Percentiles rank a stretch among this genome's conserved stretches.
Conservation (phyloP, 2,888 invertebrate species). For the Tetragonisca angustula region DNA sequence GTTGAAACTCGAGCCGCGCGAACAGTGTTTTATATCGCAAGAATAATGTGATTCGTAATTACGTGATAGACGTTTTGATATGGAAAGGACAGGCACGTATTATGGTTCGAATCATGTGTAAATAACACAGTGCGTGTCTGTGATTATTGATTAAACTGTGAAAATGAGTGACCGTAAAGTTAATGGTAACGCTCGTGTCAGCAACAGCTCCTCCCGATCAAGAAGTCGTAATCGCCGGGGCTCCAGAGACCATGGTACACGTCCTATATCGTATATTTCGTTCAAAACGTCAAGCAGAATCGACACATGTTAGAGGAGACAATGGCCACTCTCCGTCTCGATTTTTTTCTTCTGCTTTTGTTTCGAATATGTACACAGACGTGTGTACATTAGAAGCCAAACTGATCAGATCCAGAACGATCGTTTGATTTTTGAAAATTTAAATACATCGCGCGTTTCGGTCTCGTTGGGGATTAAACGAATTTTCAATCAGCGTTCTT, state of each 20-base stretch:
- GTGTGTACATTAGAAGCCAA: background rate
- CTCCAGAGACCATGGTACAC: constrained; percentile 80
- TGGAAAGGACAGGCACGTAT: constrained; percentile 24
- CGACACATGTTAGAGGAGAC: constrained; percentile 4
- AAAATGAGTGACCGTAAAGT: constrained; percentile 77
- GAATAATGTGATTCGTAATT: constrained; percentile 46
- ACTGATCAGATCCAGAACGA: no score
- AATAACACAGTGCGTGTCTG: constrained; percentile 37
- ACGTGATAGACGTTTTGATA: constrained; percentile 30
- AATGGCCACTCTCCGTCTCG: background rate
- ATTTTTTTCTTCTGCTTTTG: background rate
- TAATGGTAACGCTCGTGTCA: constrained; percentile 73
- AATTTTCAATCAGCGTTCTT: background rate
- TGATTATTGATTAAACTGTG: constrained; percentile 23
- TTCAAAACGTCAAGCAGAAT: background rate
- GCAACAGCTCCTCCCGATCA: constrained; percentile 79
- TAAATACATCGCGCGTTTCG: background rate
- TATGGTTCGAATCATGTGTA: constrained; percentile 37
- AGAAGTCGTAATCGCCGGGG: constrained; percentile 80
- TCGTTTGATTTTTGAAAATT: background rate
- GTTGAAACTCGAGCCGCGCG: constrained; percentile 75
- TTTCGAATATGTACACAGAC: background rate
- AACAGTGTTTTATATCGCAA: constrained; percentile 51
- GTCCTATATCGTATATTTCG: constrained; percentile 11
- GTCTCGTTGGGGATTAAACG: background rate